phyloP scores from a whole-genome alignment of 1,140 invertebrate genomes.

The Triops cancriformis region DNA sequence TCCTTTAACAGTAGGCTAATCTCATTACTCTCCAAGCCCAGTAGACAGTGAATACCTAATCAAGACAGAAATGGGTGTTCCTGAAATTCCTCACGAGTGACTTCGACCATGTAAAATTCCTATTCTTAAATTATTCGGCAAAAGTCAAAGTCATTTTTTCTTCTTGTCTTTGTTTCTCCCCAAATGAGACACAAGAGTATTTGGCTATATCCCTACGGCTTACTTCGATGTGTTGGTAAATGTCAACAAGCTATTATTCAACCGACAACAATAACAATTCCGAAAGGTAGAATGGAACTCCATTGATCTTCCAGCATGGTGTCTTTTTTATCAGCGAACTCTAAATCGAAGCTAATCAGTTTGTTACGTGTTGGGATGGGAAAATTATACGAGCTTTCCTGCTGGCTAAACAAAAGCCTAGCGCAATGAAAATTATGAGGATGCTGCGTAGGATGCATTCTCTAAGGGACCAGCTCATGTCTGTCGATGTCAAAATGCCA shows the following conservation, averaged over 20 bases:
- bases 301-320: neutral
- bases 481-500: neutral
- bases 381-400: neutral
- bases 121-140: too few relatives aligned
- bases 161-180: too few relatives aligned
- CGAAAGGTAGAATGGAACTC: neutral
- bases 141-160: too few relatives aligned
- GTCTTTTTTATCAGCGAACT: neutral
- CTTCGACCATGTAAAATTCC: too few relatives aligned
- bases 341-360: conserved; percentile 10
- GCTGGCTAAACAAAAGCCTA: neutral
- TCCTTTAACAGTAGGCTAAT: neutral
- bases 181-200: too few relatives aligned
- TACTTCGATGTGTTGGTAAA: neutral
- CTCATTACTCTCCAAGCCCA: neutral
- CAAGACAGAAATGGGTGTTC: too few relatives aligned
- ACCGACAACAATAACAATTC: neutral
- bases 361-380: neutral
- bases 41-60: neutral
- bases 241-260: neutral
- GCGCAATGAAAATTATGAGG: neutral
- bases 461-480: neutral
- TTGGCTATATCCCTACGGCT: neutral
- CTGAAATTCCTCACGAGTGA: too few relatives aligned
- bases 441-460: neutral